Conservation (phyloP, 2,888 invertebrate genomes). For the Scaptomyza reducta region DNA sequence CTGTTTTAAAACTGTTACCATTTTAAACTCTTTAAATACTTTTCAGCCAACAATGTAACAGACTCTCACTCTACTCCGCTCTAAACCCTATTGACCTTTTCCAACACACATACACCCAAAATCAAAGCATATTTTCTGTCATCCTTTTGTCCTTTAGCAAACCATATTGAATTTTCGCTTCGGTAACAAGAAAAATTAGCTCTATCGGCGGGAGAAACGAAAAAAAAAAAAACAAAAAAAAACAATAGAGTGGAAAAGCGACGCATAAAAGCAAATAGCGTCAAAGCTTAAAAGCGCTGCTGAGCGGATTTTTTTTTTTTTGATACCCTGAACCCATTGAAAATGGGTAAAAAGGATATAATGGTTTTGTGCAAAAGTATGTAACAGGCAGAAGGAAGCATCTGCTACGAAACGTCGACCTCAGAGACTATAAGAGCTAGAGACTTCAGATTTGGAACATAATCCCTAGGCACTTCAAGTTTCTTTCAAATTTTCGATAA, state of each 20-base stretch:
- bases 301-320: slow-evolving; percentile 4
- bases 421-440: too few relatives aligned
- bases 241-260: slow-evolving; percentile 24
- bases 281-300: slow-evolving; percentile 19
- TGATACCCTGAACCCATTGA: too few relatives aligned
- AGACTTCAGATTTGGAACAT: too few relatives aligned
- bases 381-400: too few relatives aligned
- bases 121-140: slow-evolving; percentile 31
- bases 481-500: too few relatives aligned
- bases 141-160: slow-evolving; percentile 11
- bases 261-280: slow-evolving; percentile 28
- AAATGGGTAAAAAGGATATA: too few relatives aligned
- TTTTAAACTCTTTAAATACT: not conserved
- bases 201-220: not conserved
- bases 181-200: slow-evolving; percentile 46
- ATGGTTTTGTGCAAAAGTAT: too few relatives aligned
- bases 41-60: slow-evolving; percentile 3
- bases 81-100: slow-evolving; percentile 12
- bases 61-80: not conserved
- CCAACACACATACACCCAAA: slow-evolving; percentile 8
- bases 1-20: slow-evolving; percentile 1
- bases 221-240: not conserved
- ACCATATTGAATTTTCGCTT: slow-evolving; percentile 40
- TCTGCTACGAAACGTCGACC: too few relatives aligned
- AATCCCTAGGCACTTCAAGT: too few relatives aligned